phyloP scores from a whole-genome alignment of 2,888 invertebrate genomes.

The Macrosiphum euphorbiae region DNA sequence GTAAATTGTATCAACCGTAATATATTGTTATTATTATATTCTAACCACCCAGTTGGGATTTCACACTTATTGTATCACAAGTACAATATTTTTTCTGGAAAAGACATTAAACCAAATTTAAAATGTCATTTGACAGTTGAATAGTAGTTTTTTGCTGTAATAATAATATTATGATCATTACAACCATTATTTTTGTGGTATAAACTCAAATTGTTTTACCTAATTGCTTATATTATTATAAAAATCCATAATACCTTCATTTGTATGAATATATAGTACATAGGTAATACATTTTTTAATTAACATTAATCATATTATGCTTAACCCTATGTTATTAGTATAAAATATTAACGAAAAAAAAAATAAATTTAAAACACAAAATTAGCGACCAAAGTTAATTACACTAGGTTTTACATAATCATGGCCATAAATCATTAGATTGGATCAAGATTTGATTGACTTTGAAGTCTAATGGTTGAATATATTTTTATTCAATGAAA shows the following conservation, averaged over 20 bases:
- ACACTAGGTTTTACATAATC: not conserved
- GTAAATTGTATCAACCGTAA: not conserved
- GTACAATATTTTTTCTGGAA: not conserved
- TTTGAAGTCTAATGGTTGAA: not conserved
- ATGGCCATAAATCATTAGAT: not conserved
- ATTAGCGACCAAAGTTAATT: not conserved
- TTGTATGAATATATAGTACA: not conserved
- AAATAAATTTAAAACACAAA: not conserved
- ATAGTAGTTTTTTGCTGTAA: not conserved
- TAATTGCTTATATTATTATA: not conserved
- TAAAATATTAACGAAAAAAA: not conserved
- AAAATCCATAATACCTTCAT: not conserved
- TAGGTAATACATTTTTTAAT: not conserved
- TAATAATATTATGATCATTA: not conserved
- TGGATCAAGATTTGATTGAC: constrained; percentile 3
- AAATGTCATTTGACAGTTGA: not conserved
- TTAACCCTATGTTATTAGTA: not conserved
- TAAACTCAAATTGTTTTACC: not conserved
- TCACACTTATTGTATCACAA: not conserved
- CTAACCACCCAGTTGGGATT: not conserved
- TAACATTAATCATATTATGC: not conserved
- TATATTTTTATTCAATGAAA: constrained; percentile 23
- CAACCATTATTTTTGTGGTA: not conserved
- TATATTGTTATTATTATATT: not conserved
- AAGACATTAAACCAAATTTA: not conserved